Evolutionary conservation across 2,113 vertebrate genomes (phyloP).

Genomic region (Lepisosteus oculatus): DNA sequence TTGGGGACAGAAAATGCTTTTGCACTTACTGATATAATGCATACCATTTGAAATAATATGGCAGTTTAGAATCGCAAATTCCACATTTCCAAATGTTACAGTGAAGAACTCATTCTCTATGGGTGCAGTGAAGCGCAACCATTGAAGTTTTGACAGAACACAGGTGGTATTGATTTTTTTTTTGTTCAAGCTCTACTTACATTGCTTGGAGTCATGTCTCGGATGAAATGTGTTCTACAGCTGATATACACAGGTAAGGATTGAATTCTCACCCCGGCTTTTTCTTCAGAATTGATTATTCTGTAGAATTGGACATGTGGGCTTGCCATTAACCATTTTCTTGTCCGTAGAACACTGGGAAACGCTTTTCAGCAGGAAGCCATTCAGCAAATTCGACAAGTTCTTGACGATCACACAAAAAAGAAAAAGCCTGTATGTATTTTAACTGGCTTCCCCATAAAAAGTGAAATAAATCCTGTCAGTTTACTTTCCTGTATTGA

Average conservation of each 20-base stretch:
- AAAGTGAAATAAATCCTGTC: too few relatives aligned
- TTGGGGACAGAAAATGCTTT: too few relatives aligned
- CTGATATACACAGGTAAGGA: conserved; percentile 76
- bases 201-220: conserved; percentile 74
- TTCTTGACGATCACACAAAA: conserved; percentile 71
- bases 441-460: conserved; percentile 20
- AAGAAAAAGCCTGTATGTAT: conserved; percentile 73
- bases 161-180: conserved; percentile 1
- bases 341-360: conserved; percentile 69
- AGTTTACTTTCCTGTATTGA: too few relatives aligned
- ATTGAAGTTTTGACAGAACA: background rate
- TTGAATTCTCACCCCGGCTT: too few relatives aligned
- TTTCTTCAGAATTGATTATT: background rate
- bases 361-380: conserved; percentile 78
- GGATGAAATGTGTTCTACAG: conserved; percentile 76
- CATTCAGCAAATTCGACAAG: conserved; percentile 67
- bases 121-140: too few relatives aligned
- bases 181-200: conserved; percentile 63
- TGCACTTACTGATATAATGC: too few relatives aligned
- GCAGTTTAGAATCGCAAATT: too few relatives aligned
- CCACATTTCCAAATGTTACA: conserved; percentile 1
- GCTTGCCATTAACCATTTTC: conserved; percentile 21
- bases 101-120: conserved; percentile 19
- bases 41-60: too few relatives aligned
- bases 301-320: background rate